Percentiles rank a stretch among this genome's conserved stretches.
Evolutionary conservation across 2,888 invertebrate species (phyloP).

Genomic region (Ophraella communa): DNA sequence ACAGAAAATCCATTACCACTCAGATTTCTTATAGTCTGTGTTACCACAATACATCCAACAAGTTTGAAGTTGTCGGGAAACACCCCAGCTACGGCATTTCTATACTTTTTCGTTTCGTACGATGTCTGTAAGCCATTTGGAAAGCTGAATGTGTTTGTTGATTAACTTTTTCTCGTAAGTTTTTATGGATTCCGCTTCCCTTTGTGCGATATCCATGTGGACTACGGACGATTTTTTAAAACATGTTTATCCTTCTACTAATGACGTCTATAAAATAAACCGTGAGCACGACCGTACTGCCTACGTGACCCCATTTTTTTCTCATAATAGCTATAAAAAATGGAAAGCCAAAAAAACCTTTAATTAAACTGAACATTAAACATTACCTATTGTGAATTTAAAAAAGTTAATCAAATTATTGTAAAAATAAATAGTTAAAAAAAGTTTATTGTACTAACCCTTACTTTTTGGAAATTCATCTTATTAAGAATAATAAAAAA

Average conservation of each 20-base stretch:
- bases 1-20: not conserved
- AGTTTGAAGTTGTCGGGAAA: not conserved
- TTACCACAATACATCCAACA: not conserved
- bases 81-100: not conserved
- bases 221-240: not conserved
- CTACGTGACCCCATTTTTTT: too few species aligned
- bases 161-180: not conserved
- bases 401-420: too few species aligned
- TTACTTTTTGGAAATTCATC: too few species aligned
- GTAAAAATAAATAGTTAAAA: too few species aligned
- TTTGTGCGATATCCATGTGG: not conserved
- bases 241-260: not conserved
- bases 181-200: not conserved
- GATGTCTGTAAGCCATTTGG: not conserved
- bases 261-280: too few species aligned
- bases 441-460: too few species aligned
- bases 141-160: not conserved
- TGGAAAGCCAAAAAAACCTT: too few species aligned
- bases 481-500: too few species aligned
- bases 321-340: too few species aligned
- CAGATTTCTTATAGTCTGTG: not conserved
- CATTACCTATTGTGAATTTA: too few species aligned
- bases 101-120: not conserved
- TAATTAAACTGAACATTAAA: too few species aligned
- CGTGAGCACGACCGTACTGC: too few species aligned